Conservation (phyloP, 2,797 vertebrate genomes). For the Gadopsis marmoratus region DNA sequence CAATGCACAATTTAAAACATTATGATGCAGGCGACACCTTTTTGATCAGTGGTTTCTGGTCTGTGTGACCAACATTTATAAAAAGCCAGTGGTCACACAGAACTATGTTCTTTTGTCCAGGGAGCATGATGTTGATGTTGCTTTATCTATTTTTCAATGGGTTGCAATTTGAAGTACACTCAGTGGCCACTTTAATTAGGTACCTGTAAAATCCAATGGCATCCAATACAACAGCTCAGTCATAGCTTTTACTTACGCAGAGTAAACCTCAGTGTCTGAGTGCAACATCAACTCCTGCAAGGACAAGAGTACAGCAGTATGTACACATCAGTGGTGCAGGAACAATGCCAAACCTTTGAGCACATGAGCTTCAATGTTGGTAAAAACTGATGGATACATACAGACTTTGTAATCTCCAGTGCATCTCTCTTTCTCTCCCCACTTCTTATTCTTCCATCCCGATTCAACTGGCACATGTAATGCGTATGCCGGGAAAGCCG, state of each 20-base stretch:
- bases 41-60: background rate
- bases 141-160: background rate
- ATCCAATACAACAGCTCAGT: no score
- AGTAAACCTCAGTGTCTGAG: background rate
- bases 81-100: background rate
- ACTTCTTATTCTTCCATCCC: conserved; percentile 6
- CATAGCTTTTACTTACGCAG: background rate
- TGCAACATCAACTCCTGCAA: background rate
- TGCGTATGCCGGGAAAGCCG: conserved; percentile 2
- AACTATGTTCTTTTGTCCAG: background rate
- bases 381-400: conserved; percentile 17
- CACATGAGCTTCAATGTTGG: background rate
- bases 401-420: conserved; percentile 16
- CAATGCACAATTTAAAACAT: background rate
- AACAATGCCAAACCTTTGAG: background rate
- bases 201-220: background rate
- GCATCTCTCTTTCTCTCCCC: background rate
- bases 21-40: background rate
- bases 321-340: background rate
- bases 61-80: background rate
- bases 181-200: background rate
- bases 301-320: background rate
- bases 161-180: background rate
- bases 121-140: background rate
- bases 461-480: conserved; percentile 8